A percentile compares a stretch with the other conserved stretches of the same genome.
These are phyloP conservation scores for Loripinus fragilis DNA, from an alignment of 2,888 invertebrate species.

Conservation along the genomic window DNA sequence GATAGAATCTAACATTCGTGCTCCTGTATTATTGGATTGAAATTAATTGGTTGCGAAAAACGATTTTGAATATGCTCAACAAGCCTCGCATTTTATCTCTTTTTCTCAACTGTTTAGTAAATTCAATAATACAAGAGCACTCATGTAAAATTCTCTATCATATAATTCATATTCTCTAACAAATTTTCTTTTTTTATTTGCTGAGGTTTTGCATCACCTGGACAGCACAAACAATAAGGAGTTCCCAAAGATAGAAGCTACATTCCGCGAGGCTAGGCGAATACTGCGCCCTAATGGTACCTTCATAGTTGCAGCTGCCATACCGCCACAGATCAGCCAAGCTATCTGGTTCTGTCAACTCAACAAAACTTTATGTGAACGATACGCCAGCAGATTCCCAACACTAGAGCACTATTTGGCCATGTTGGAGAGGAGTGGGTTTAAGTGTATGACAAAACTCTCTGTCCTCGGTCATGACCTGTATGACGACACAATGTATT, in stretches of 20 bases:
- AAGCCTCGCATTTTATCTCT: too few species aligned
- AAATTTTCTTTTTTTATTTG: background rate
- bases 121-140: too few species aligned
- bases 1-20: too few species aligned
- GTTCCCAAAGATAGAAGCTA: background rate
- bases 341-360: background rate
- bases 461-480: conserved; percentile 12
- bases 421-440: background rate
- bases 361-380: background rate
- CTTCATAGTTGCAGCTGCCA: background rate
- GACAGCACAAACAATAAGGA: background rate
- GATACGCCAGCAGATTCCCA: background rate
- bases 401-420: background rate
- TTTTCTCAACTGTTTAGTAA: too few species aligned
- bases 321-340: background rate
- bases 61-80: too few species aligned
- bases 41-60: too few species aligned
- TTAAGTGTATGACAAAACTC: conserved; percentile 1
- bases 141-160: too few species aligned
- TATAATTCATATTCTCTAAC: too few species aligned
- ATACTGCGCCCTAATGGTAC: background rate
- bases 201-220: conserved; percentile 27
- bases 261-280: background rate
- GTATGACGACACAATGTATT: too few species aligned
- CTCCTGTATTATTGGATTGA: too few species aligned